These are phyloP conservation scores for Paguma larvata DNA, from an alignment of 2,797 vertebrate genomes.

Conservation along the genomic window DNA sequence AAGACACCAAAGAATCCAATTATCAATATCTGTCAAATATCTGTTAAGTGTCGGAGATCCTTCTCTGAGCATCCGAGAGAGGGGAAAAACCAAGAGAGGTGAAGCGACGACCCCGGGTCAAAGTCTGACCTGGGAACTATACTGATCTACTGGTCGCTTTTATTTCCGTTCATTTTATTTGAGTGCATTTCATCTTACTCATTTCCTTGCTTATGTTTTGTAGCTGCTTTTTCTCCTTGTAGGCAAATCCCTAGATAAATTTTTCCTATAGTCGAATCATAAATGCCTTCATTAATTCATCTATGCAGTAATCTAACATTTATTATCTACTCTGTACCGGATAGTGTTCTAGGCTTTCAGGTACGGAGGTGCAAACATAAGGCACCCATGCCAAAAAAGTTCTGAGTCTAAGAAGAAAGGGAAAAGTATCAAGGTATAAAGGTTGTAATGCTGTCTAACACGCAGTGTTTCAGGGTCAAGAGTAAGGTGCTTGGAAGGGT, in stretches of 20 bases:
- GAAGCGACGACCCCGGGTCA: not conserved
- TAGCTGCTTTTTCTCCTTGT: not conserved
- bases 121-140: not conserved
- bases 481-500: not conserved
- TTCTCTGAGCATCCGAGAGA: not conserved
- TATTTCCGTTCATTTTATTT: slow-evolving; percentile 38
- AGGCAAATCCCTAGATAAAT: not conserved
- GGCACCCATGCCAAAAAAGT: not conserved
- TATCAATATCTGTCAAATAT: not conserved
- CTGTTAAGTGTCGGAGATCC: not conserved
- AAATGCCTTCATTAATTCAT: not conserved
- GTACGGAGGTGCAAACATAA: not conserved
- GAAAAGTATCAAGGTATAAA: not conserved
- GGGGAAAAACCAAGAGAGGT: not conserved
- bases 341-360: not conserved
- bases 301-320: not conserved
- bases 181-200: not conserved
- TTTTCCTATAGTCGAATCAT: not conserved
- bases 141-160: not conserved
- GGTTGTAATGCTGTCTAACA: not conserved
- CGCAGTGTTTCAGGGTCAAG: not conserved
- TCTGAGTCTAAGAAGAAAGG: not conserved
- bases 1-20: not conserved
- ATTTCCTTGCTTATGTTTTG: not conserved
- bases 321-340: not conserved